Base-by-base conservation (phyloP, 2,797 vertebrate genomes). In the Xenopus petersii region DNA sequence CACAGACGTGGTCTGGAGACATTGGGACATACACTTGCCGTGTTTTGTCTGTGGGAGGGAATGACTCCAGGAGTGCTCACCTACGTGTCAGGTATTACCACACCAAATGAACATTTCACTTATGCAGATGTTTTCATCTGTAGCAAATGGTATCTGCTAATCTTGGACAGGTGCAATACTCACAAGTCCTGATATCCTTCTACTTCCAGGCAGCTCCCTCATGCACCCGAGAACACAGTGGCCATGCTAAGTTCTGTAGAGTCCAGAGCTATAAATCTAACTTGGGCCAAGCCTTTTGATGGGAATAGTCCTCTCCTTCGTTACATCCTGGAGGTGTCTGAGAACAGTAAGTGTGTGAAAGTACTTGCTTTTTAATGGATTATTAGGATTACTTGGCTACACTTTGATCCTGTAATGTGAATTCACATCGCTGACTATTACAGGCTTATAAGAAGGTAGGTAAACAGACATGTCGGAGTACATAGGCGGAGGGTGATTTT, bases 1-100 rank as follows among this genome's bases (percentile, higher is more conserved):
- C 95, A 16, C 97, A 98, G 81, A 98, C 97, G 0, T 99, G 96
- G 97, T 98, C 97, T 0, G 97, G 97, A 0, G 97, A 99, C 88
- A 98, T 98, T 0, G 96, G 95, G 81, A 97, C 93, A 0, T 98
- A 99, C 88, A 97, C 94, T 42, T 99, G 96, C 90, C 89, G 92
- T 4, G 95, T 98, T 79, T 87, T 94, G 33, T 98, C 97, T 0
- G 92, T 94, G 0, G 96, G 96, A 0, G 97, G 96, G 79, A 98
- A 98, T 2, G 97, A 98, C 84, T 97, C 97, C 0, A 93, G 90
- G 77, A 96, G 88, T 1, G 96, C 96, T 0, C 93, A 97, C 83
- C 93, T 98, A 24, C 92, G 95, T 0, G 96, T 99, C 90, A 95
- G 96, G 96, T 98, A 84, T 89, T 83, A 60, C 11, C 6, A 12